These are phyloP conservation scores for Dryocosmus kuriphilus DNA, from an alignment of 2,888 invertebrate species.

Conservation along the genomic window DNA sequence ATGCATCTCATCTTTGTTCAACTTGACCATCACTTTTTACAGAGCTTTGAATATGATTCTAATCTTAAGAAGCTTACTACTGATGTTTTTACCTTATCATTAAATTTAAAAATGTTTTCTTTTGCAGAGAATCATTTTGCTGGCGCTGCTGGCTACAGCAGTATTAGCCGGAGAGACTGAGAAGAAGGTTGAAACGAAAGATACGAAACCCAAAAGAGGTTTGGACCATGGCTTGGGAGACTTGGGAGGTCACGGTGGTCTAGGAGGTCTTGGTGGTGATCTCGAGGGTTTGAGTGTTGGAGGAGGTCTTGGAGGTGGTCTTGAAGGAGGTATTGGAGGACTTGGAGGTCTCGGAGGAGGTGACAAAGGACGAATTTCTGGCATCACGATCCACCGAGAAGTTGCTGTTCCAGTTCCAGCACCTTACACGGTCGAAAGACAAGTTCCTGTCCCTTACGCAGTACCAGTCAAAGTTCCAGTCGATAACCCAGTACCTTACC, in stretches of 20 bases:
- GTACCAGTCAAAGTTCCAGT: conserved; percentile 70
- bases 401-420: conserved; percentile 70
- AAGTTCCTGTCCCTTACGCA: conserved; percentile 68
- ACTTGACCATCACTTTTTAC: no score
- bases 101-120: neutral
- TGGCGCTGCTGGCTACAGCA: conserved; percentile 62
- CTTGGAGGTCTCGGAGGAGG: conserved; percentile 55
- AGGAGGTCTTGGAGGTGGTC: conserved; percentile 49
- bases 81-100: no score
- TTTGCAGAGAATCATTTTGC: conserved; percentile 64
- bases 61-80: no score
- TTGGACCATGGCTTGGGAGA: conserved; percentile 67
- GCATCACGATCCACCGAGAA: conserved; percentile 72
- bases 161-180: conserved; percentile 58
- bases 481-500: conserved; percentile 67
- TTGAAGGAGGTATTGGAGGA: conserved; percentile 51
- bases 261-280: conserved; percentile 35
- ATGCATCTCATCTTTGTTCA: no score
- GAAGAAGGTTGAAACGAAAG: conserved; percentile 56
- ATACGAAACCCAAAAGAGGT: conserved; percentile 71
- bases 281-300: conserved; percentile 46
- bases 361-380: conserved; percentile 67
- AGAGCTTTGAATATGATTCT: no score
- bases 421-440: conserved; percentile 71
- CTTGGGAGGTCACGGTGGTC: conserved; percentile 45